These are phyloP conservation scores for Lerista edwardsae DNA, from an alignment of 2,797 vertebrate genomes.

Conservation along the genomic window DNA sequence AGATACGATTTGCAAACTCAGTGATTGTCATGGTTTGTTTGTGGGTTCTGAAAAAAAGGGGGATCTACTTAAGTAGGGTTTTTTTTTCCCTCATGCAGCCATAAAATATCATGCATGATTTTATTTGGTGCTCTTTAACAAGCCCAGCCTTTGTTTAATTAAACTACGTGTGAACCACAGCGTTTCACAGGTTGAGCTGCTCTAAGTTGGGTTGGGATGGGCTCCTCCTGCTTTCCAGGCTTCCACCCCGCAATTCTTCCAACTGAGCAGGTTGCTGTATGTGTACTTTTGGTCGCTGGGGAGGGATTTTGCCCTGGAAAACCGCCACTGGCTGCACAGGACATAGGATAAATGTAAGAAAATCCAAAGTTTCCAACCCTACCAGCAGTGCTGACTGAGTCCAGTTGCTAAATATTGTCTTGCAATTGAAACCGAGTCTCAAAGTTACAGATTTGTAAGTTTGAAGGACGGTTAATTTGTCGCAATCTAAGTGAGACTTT, in stretches of 20 bases:
- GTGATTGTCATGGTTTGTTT: slow-evolving; percentile 14
- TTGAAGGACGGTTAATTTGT: too few species aligned
- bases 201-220: too few species aligned
- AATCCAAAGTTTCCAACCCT: too few species aligned
- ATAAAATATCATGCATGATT: slow-evolving; percentile 40
- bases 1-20: slow-evolving; percentile 10
- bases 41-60: slow-evolving; percentile 15
- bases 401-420: neutral
- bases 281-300: too few species aligned
- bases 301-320: too few species aligned
- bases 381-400: neutral
- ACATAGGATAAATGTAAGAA: too few species aligned
- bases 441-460: too few species aligned
- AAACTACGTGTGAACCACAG: neutral
- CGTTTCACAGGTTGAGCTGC: neutral
- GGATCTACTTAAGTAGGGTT: neutral
- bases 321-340: too few species aligned
- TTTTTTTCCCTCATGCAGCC: slow-evolving; percentile 22
- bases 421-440: neutral
- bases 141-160: slow-evolving; percentile 21
- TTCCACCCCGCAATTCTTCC: too few species aligned
- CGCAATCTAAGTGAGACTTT: too few species aligned
- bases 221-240: too few species aligned
- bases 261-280: too few species aligned
- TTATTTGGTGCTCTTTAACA: neutral